These are phyloP conservation scores for Troides oblongomaculatus DNA, from an alignment of 2,888 invertebrate genomes.

Conservation along the genomic window DNA sequence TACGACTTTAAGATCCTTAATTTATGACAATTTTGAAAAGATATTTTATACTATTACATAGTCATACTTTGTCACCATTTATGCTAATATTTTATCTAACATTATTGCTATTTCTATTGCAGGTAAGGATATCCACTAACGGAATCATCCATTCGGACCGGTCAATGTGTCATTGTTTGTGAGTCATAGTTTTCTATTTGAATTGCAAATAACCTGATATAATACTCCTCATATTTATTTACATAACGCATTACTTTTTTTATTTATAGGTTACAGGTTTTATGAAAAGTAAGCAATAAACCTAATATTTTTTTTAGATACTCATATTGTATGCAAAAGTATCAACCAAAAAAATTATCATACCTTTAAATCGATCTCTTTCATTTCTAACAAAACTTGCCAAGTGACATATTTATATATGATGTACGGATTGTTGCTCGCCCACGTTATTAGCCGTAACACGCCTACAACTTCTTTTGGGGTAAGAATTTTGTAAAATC, in stretches of 20 bases:
- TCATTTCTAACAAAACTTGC: too few species aligned
- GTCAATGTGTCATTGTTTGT: neutral
- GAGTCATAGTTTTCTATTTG: slow-evolving; percentile 8
- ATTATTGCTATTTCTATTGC: slow-evolving; percentile 2
- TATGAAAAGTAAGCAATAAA: neutral
- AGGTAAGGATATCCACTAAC: slow-evolving; percentile 15
- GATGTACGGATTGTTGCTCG: too few species aligned
- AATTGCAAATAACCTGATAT: neutral
- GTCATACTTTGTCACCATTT: neutral
- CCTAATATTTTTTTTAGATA: too few species aligned
- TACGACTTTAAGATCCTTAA: too few species aligned
- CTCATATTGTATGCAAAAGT: too few species aligned
- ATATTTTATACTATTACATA: neutral
- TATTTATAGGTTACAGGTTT: slow-evolving; percentile 4
- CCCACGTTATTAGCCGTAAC: too few species aligned
- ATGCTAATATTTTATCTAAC: neutral
- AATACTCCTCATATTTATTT: neutral
- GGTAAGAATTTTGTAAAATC: too few species aligned
- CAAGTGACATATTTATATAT: too few species aligned
- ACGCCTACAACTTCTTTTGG: too few species aligned
- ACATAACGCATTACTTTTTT: neutral
- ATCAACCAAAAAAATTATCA: too few species aligned
- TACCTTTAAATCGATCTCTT: too few species aligned
- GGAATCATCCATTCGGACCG: neutral
- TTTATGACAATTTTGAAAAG: too few species aligned